Evolutionary conservation across 2,113 vertebrate genomes (phyloP).

Genomic region (Perca flavescens): DNA sequence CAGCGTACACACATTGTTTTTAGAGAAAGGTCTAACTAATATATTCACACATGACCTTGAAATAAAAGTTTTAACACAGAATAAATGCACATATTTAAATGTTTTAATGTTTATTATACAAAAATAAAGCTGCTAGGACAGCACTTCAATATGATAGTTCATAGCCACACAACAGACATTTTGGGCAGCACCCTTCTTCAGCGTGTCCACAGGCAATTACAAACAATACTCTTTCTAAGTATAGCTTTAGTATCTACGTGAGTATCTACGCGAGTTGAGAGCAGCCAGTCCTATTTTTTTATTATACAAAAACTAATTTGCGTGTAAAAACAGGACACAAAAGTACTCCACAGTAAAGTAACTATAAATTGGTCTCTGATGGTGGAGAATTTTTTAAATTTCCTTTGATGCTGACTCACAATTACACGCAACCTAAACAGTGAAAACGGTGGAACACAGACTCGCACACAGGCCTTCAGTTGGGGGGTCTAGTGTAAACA

Average conservation of each 20-base stretch:
- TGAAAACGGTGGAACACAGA: conserved; percentile 58
- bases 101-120: too few relatives aligned
- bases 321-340: conserved; percentile 16
- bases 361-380: conserved; percentile 44
- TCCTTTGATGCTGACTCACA: conserved; percentile 58
- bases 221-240: too few relatives aligned
- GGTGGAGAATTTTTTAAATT: conserved; percentile 55
- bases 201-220: too few relatives aligned
- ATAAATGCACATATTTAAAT: too few relatives aligned
- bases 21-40: background rate
- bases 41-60: background rate
- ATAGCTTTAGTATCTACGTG: too few relatives aligned
- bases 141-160: too few relatives aligned
- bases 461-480: conserved; percentile 34
- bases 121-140: too few relatives aligned
- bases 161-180: too few relatives aligned
- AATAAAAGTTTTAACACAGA: background rate
- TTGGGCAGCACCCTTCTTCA: too few relatives aligned
- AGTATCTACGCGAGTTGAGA: too few relatives aligned
- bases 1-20: background rate
- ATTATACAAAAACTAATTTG: conserved; percentile 5
- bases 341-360: conserved; percentile 10
- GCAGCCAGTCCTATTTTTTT: background rate
- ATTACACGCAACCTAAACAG: conserved; percentile 58
- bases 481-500: conserved; percentile 62